phyloP scores from a whole-genome alignment of 2,888 invertebrate genomes.

The Eupithecia abbreviata region DNA sequence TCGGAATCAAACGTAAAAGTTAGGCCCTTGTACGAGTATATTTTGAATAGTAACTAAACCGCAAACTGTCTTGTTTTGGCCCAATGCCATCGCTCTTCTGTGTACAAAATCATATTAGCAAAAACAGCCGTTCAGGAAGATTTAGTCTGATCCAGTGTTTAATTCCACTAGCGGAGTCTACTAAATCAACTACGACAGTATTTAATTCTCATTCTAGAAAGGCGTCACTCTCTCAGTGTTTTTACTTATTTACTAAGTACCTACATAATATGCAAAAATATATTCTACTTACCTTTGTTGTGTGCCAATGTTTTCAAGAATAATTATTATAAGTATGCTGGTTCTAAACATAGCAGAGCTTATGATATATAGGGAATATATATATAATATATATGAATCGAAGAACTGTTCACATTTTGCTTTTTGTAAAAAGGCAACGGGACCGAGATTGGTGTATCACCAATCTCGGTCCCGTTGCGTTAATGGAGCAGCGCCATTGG shows the following conservation, averaged over 20 bases:
- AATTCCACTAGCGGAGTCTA: background rate
- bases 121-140: background rate
- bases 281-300: no score
- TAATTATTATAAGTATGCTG: no score
- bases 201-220: background rate
- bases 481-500: background rate
- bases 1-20: no score
- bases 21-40: background rate
- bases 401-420: no score
- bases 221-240: background rate
- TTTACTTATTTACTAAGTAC: no score
- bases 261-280: no score
- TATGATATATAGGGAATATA: no score
- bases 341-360: no score
- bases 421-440: no score
- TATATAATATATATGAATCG: no score
- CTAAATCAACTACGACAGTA: background rate
- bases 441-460: no score
- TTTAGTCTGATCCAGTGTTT: slow-evolving; percentile 6
- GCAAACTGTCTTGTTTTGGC: slow-evolving; percentile 3
- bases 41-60: background rate
- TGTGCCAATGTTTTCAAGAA: no score
- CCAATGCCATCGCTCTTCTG: background rate
- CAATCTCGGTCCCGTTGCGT: background rate
- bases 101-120: slow-evolving; percentile 9